Base-by-base conservation (phyloP, 2,113 vertebrate genomes). In the Xiphophorus hellerii region DNA sequence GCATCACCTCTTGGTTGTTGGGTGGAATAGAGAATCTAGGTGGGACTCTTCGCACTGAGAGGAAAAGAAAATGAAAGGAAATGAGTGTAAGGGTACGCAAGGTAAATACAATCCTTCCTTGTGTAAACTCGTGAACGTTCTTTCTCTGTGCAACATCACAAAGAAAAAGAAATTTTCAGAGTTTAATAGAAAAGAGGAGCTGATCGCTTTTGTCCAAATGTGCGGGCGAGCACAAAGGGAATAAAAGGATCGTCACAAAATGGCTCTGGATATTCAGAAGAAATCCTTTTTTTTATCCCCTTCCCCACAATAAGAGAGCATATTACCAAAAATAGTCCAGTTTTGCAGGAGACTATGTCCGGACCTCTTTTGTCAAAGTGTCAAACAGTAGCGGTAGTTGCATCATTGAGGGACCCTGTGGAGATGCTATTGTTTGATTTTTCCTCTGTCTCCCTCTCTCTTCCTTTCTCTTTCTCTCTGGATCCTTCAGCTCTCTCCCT, bases 11-110 rank as follows among this genome's bases (percentile, higher is more conserved):
- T 10, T 97, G 96, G 93, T 96, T 97, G 91, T 95, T 97, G 33
- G 97, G 97, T 82, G 97, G 97, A 90, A 98, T 98, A 85, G 97
- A 98, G 95, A 98, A 98, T 82, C 97, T 95, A 76, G 97, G 97
- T 76, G 97, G 96, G 85, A 98, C 97, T 58, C 96, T 95, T 66
- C 97, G 96, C 89, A 98, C 97, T 98, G 89, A 29, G 0, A 14
- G 31, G 12, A 76, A 35, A 10, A 58, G 51, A 76, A 44, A 70
- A 61, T 37, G 13, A 66, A 44, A 2, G 48, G 13, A 66, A 42
- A 2, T 39, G 25, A 60, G 25, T 75, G 15, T 82, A 33, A 39
- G 65, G 29, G 58, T 51, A 42, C 27, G 20, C 64, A 12, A 78
- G 72, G 71, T 67, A 58, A 70, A 66, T 66, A 44, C 39, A 29